Percentiles rank a stretch among this genome's conserved stretches.
phyloP scores from a whole-genome alignment of 2,113 vertebrate genomes.

The Etia nguti region DNA sequence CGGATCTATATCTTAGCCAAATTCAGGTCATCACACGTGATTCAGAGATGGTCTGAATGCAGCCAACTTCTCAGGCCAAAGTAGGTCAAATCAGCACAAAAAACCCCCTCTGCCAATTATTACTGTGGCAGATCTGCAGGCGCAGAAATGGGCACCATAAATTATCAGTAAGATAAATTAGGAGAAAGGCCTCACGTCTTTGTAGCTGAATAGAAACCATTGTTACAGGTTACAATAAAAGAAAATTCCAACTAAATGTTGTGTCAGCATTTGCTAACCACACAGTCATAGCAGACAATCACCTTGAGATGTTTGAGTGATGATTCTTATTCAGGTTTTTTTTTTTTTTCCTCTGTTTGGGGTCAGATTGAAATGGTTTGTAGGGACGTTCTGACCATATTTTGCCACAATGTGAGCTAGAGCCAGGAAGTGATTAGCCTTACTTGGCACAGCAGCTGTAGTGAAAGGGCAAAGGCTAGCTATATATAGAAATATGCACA shows the following conservation, averaged over 20 bases:
- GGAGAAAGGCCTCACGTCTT: not conserved
- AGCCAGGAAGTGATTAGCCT: not conserved
- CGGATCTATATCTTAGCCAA: not conserved
- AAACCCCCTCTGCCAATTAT: not conserved
- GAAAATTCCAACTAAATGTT: not conserved
- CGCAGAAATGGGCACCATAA: not conserved
- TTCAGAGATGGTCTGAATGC: not conserved
- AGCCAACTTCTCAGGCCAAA: not conserved
- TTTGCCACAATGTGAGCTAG: not conserved
- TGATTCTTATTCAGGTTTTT: not conserved
- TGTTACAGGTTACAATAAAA: not conserved
- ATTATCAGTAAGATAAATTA: not conserved
- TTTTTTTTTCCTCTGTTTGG: not conserved
- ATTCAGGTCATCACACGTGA: not conserved
- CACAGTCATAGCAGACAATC: not conserved
- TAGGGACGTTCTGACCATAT: accelerated
- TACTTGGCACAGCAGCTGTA: not conserved
- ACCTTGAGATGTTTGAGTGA: not conserved
- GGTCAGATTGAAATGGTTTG: not conserved
- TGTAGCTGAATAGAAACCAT: not conserved
- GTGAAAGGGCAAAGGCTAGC: not conserved
- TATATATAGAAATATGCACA: not conserved
- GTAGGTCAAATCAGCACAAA: not conserved
- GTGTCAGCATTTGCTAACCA: not conserved
- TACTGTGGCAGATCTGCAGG: not conserved